These are phyloP conservation scores for Phalera bucephala DNA, from an alignment of 2,888 invertebrate genomes.

Conservation along the genomic window DNA sequence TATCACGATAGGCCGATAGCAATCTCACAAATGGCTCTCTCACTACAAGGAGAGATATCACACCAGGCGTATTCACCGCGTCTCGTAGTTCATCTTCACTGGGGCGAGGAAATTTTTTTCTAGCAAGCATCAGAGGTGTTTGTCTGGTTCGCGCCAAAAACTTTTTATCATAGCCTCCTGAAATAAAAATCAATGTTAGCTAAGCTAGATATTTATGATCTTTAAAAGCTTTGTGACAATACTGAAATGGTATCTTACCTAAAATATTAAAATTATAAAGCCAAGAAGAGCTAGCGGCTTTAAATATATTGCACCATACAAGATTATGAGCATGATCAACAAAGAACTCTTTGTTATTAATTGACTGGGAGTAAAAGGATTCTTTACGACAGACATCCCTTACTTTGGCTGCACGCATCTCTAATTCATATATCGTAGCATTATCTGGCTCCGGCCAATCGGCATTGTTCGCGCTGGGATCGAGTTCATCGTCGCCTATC, in stretches of 20 bases:
- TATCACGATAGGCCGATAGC: constrained; percentile 88
- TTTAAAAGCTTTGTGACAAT: too few relatives aligned
- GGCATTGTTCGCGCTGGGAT: constrained; percentile 33
- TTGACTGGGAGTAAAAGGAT: constrained; percentile 55
- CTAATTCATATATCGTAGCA: constrained; percentile 70
- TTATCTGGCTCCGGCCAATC: constrained; percentile 69
- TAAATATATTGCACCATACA: constrained; percentile 90
- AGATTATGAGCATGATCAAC: constrained; percentile 86
- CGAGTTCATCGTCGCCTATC: constrained; percentile 55
- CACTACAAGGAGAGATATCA: constrained; percentile 86
- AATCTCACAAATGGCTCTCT: constrained; percentile 89
- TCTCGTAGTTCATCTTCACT: constrained; percentile 84
- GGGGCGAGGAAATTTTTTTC: constrained; percentile 87
- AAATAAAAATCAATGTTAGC: constrained; percentile 14
- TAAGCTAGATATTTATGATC: too few relatives aligned
- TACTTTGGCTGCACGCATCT: constrained; percentile 67
- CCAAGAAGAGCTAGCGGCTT: constrained; percentile 91
- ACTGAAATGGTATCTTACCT: constrained; percentile 74
- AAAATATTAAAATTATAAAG: constrained; percentile 90
- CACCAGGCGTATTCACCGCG: constrained; percentile 82
- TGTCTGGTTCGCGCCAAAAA: constrained; percentile 83
- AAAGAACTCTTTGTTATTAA: constrained; percentile 90
- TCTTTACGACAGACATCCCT: constrained; percentile 74
- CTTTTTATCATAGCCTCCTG: constrained; percentile 84
- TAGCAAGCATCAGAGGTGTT: constrained; percentile 86